Evolutionary conservation across 2,797 vertebrate genomes (phyloP), one percentile per base, ranked within the genome.

Genomic region (Aplochiton taeniatus): DNA sequence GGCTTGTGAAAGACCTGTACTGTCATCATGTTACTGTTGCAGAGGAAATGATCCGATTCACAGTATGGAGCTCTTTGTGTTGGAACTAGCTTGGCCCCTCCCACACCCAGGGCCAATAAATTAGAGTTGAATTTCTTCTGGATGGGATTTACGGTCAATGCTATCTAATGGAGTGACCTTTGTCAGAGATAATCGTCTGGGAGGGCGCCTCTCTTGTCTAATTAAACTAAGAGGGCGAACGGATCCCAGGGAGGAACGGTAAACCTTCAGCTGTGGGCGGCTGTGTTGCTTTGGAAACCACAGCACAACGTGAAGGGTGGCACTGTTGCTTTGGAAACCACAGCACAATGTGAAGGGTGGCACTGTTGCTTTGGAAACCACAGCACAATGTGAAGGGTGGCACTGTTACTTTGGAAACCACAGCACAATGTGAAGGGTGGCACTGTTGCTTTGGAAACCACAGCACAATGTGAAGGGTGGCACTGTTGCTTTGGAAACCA

Each of bases 161-260:
- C 64, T 60, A 69, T 65, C 72, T 79, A 77, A 75, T 73, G 56
- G 69, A 68, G 67, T 54, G 68, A 71, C 66, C 68, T 69, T n/a
- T 59, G 63, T 74, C 69, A 58, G 70, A 56, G 69, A 68, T 77
- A 71, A 80, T 80, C 72, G 72, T 76, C 78, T 80, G 62, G 63
- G 17, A 61, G 63, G 71, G 72, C 73, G 61, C 65, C 66, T 54
- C 69, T 31, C 31, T 2, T 58, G 70, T 76, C 70, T 73, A 75
- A 77, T 84, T 77, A 73, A 77, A 75, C 70, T 63, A 65, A 63
- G 65, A 63, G 58, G 67, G 63, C 53, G 54, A 62, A 61, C 58
- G 61, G 53, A 66, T 69, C 61, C 77, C 68, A 41, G 50, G 55
- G 68, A 51, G 48, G 63, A 4, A 52, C 63, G 43, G 65, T 75